Base-by-base conservation (phyloP, 2,113 vertebrate genomes). In the Gnathonemus longibarbis region DNA sequence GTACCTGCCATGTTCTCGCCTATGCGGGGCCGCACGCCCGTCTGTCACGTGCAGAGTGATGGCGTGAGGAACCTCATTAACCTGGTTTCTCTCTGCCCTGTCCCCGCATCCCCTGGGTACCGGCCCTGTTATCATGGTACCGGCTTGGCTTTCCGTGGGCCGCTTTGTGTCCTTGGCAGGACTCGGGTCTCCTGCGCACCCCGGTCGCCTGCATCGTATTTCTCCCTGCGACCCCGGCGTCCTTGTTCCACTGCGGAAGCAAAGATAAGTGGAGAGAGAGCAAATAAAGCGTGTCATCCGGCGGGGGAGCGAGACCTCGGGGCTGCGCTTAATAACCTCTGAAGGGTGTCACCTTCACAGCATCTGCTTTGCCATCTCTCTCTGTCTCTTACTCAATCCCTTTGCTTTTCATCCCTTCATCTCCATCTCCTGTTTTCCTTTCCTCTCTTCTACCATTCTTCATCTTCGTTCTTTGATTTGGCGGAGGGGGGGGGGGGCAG, bases 71-170 rank as follows among this genome's bases (percentile, higher is more conserved):
- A 66, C 66, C 15, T 90, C 89, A 84, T 91, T 91, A 92, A 83
- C 89, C 90, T 89, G 88, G 84, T 89, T 90, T 90, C 53, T 58
- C 80, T 15, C 52, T 3, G 84, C 3, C 1, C 50, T 58, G 53
- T 85, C 90, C 9, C 91, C 87, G 58, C 45, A 48, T 92, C 92
- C 88, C 91, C 1, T 24, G 90, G 42, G 89, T 86, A 86, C 66
- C 2, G 24, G 84, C 90, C 89, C 92, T 90, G 89, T 89, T 91
- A 87, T 87, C 56, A 27, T 89, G 84, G 19, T 88, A 48, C 42
- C 46, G 48, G 87, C 89, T 31, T 15, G 87, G 84, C 66, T 15
- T 90, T 89, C 89, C 49, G 42, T 42, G 21, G 50, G 31, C 50
- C 31, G 86, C 77, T 89, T 42, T 27, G 31, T 66, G 90, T 92